Percentiles rank a stretch among this genome's conserved stretches.
These are phyloP conservation scores for Orchestes rusci DNA, from an alignment of 2,888 invertebrate species.

Conservation along the genomic window DNA sequence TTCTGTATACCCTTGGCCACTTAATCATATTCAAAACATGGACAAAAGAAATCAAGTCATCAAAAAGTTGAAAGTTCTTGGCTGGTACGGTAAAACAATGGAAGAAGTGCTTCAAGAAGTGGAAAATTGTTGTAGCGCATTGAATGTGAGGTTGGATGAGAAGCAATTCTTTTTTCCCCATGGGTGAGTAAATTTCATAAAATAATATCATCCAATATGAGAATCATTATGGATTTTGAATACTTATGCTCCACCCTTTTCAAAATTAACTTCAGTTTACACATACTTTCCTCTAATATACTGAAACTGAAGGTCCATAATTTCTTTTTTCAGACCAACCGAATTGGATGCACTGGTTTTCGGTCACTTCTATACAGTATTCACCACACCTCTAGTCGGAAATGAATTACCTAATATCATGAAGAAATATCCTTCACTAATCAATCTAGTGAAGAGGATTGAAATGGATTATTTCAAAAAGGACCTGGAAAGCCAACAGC, in stretches of 20 bases:
- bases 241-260: too few species aligned
- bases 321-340: constrained; percentile 63
- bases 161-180: constrained; percentile 77
- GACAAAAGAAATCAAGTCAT: constrained; percentile 63
- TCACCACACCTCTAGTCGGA: constrained; percentile 84
- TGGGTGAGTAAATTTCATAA: constrained; percentile 48
- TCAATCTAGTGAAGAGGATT: constrained; percentile 75
- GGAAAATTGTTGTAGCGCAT: constrained; percentile 78
- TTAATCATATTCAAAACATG: constrained; percentile 75
- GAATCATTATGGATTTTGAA: background rate
- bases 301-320: too few species aligned
- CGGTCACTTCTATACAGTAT: constrained; percentile 92
- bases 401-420: constrained; percentile 75
- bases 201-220: background rate
- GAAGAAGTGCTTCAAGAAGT: constrained; percentile 73
- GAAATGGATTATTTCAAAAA: constrained; percentile 73
- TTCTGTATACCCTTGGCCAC: constrained; percentile 88
- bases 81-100: constrained; percentile 74
- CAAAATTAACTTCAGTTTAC: too few species aligned
- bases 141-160: constrained; percentile 76
- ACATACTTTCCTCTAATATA: too few species aligned
- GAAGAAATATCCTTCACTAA: constrained; percentile 65
- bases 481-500: too few species aligned
- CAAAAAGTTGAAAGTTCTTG: constrained; percentile 66
- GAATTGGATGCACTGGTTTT: constrained; percentile 95